Conservation (phyloP, 2,797 vertebrate species). For the Neomorphus geoffroyi region DNA sequence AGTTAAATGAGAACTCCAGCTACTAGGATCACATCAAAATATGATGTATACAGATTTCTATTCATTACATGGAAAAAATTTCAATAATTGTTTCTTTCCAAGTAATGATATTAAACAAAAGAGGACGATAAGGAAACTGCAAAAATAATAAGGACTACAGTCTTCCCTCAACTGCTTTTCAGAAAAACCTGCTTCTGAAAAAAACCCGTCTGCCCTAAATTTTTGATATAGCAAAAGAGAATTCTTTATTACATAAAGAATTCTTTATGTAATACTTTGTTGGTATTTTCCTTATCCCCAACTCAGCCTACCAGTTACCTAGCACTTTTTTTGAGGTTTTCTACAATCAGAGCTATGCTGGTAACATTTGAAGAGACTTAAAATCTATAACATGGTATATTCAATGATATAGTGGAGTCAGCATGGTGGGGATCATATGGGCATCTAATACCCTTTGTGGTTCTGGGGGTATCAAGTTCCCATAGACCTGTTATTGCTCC, state of each 20-base stretch:
- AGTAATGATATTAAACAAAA: background rate
- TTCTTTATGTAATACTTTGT: background rate
- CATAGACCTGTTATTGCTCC: background rate
- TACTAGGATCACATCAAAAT: background rate
- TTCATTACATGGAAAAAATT: background rate
- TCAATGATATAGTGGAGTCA: background rate
- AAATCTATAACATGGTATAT: background rate
- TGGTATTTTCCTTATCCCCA: background rate
- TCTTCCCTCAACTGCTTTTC: background rate
- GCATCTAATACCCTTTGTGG: fast-evolving
- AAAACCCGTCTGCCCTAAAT: background rate
- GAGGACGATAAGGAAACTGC: background rate
- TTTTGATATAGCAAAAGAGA: background rate
- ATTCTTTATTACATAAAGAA: too few relatives aligned
- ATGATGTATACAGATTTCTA: background rate
- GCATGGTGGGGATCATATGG: fast-evolving
- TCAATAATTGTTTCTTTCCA: background rate
- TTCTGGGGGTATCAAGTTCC: background rate
- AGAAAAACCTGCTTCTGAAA: background rate
- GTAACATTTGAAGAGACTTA: background rate
- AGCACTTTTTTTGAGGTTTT: background rate
- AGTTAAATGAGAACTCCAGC: background rate
- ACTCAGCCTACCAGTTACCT: background rate
- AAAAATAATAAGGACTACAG: background rate
- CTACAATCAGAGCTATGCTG: background rate